These are phyloP conservation scores for Trypoxylon attenuatum DNA, from an alignment of 2,888 invertebrate species.

Conservation along the genomic window DNA sequence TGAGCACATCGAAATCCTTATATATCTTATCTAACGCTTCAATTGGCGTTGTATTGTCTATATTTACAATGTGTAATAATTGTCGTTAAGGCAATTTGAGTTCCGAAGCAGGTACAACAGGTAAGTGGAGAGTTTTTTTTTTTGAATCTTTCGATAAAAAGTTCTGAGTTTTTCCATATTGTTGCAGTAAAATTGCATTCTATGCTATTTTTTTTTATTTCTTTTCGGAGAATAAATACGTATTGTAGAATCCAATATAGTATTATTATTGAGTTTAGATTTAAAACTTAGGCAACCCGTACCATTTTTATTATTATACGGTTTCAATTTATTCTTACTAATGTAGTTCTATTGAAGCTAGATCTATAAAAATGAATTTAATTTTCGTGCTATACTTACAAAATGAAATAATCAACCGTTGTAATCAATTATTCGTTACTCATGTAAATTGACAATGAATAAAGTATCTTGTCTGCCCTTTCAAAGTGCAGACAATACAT, in stretches of 20 bases:
- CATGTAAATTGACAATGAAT: conserved; percentile 22
- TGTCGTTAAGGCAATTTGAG: conserved; percentile 73
- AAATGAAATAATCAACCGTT: conserved; percentile 38
- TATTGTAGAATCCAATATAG: too few relatives aligned
- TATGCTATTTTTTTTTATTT: conserved; percentile 40
- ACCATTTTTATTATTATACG: too few relatives aligned
- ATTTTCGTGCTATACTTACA: conserved; percentile 19
- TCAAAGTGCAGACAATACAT: conserved; percentile 34
- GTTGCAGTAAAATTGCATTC: conserved; percentile 28
- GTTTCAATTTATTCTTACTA: conserved; percentile 32
- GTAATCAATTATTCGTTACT: conserved; percentile 23
- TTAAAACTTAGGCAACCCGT: conserved; percentile 51
- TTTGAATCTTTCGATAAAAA: conserved; percentile 42
- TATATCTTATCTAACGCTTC: conserved; percentile 45
- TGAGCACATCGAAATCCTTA: conserved; percentile 61
- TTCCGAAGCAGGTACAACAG: conserved; percentile 71
- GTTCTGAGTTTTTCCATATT: conserved; percentile 26
- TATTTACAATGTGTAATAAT: conserved; percentile 68
- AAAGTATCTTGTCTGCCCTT: conserved; percentile 22
- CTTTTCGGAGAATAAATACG: conserved; percentile 48
- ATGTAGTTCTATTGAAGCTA: conserved; percentile 29
- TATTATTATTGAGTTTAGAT: conserved; percentile 52
- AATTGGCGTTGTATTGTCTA: conserved; percentile 67
- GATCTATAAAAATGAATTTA: conserved; percentile 35
- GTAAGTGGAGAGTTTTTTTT: conserved; percentile 51